Conservation (phyloP, 2,888 invertebrate genomes). For the Stegana nigrithorax region DNA sequence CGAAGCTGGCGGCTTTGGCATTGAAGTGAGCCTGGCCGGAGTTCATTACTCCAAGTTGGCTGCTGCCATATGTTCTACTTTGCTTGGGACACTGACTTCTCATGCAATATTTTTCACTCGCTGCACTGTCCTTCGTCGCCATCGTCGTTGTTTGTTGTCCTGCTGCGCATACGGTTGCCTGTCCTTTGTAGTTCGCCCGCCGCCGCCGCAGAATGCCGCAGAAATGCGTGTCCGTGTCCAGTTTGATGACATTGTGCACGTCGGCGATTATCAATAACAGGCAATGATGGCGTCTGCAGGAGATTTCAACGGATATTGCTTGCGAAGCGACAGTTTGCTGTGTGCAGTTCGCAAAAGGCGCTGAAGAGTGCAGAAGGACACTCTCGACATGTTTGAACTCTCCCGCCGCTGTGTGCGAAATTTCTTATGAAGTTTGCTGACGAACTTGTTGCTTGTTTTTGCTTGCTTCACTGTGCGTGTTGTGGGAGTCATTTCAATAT, state of each 20-base stretch:
- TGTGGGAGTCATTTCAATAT: too few relatives aligned
- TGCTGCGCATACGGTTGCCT: background rate
- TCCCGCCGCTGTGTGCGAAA: too few relatives aligned
- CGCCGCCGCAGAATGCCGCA: slow-evolving; percentile 32
- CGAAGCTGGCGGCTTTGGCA: slow-evolving; percentile 45
- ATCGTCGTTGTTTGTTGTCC: background rate
- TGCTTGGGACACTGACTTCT: slow-evolving; percentile 38
- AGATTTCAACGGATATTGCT: slow-evolving; percentile 46
- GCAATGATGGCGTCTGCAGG: slow-evolving; percentile 12
- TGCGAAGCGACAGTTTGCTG: too few relatives aligned
- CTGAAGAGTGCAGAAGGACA: too few relatives aligned
- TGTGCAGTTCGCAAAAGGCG: too few relatives aligned
- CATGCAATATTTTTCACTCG: slow-evolving; percentile 41
- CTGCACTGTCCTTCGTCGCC: slow-evolving; percentile 1
- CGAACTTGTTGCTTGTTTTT: background rate
- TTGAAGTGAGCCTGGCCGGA: slow-evolving; percentile 40
- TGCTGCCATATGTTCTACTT: background rate
- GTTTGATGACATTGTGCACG: slow-evolving; percentile 30
- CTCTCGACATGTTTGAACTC: too few relatives aligned
- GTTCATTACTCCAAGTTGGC: slow-evolving; percentile 50
- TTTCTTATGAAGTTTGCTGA: background rate
- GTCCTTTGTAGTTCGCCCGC: slow-evolving; percentile 18
- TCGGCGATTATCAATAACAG: slow-evolving; percentile 56
- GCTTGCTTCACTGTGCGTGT: too few relatives aligned
- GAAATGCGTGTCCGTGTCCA: slow-evolving; percentile 14